A percentile compares a stretch with the other conserved stretches of the same genome.
Evolutionary conservation across 1,140 invertebrate species (phyloP).

Genomic region (Drosophila trapezifrons): DNA sequence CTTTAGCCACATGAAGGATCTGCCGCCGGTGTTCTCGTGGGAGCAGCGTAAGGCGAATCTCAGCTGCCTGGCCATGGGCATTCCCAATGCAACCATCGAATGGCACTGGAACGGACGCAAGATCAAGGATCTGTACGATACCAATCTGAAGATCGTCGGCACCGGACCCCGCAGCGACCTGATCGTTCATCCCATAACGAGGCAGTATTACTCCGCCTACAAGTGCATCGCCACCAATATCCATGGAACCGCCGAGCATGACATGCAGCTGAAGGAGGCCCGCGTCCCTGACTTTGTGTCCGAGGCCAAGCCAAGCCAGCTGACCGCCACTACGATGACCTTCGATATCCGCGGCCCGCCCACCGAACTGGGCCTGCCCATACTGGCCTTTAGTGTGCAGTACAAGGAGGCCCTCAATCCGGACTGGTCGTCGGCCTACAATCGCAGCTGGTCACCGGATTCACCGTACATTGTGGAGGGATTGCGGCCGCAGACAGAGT

Average conservation of each 20-base stretch:
- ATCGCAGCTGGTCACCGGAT: constrained; percentile 91
- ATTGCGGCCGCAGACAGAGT: constrained; percentile 90
- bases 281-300: constrained; percentile 84
- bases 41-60: constrained; percentile 91
- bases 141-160: constrained; percentile 86
- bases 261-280: constrained; percentile 90
- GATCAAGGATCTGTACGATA: constrained; percentile 85
- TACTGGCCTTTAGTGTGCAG: constrained; percentile 89
- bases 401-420: constrained; percentile 89
- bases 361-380: constrained; percentile 89
- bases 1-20: constrained; percentile 90
- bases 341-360: constrained; percentile 90
- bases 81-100: constrained; percentile 95
- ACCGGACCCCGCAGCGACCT: constrained; percentile 89
- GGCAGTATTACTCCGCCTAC: constrained; percentile 90
- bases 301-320: constrained; percentile 86
- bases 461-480: constrained; percentile 92
- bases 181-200: constrained; percentile 87
- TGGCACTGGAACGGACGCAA: constrained; percentile 89
- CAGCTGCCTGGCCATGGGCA: constrained; percentile 90
- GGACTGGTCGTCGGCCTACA: constrained; percentile 88
- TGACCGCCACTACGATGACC: constrained; percentile 93
- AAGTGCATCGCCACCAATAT: constrained; percentile 92
- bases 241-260: constrained; percentile 88
- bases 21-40: constrained; percentile 92